These are phyloP conservation scores for Linurgus olivaceus DNA, from an alignment of 2,797 vertebrate genomes.

Conservation along the genomic window DNA sequence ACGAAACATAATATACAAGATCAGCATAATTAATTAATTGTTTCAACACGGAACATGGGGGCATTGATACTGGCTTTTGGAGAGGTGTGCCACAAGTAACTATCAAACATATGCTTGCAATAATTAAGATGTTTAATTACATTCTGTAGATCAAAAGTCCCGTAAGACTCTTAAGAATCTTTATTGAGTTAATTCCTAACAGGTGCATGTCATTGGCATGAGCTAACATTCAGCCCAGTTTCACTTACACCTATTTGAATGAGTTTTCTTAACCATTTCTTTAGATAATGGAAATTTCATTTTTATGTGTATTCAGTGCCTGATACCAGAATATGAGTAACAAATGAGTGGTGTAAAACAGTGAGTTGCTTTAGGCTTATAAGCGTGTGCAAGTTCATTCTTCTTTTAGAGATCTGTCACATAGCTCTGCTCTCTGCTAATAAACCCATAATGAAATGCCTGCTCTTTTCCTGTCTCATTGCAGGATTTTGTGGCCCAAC, in stretches of 20 bases:
- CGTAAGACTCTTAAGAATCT: neutral
- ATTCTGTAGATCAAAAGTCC: neutral
- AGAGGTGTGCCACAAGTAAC: neutral
- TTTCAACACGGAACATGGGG: neutral
- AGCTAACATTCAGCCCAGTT: neutral
- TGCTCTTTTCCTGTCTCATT: constrained; percentile 21
- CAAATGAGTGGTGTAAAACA: neutral
- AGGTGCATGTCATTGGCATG: neutral
- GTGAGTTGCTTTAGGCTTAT: neutral
- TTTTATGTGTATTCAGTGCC: neutral
- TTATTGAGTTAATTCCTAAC: neutral
- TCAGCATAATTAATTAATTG: neutral
- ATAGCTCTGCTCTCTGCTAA: neutral
- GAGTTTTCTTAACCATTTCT: neutral
- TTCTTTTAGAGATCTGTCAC: neutral
- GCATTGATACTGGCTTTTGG: neutral
- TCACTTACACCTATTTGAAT: neutral
- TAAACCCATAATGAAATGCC: neutral
- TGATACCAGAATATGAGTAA: neutral
- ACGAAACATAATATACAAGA: neutral
- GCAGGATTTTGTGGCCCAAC: constrained; percentile 91
- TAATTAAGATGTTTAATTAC: neutral
- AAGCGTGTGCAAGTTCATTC: accelerated
- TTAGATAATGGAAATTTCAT: neutral
- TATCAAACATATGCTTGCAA: neutral